phyloP scores from a whole-genome alignment of 2,888 invertebrate species.

The Rhopalosiphum nymphaeae region DNA sequence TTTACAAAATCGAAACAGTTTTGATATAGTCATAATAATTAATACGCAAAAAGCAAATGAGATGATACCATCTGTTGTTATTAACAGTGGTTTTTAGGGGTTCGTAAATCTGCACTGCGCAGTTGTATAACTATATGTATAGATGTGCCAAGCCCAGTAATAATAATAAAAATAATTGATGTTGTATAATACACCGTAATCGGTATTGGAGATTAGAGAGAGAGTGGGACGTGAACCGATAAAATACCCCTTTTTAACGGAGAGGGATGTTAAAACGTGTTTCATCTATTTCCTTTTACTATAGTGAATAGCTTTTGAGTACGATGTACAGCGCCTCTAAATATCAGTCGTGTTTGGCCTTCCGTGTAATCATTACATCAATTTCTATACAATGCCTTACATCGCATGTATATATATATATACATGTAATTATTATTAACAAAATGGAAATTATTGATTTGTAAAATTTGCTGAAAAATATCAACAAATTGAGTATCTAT shows the following conservation, averaged over 20 bases:
- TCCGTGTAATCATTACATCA: neutral
- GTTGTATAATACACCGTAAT: slow-evolving; percentile 5
- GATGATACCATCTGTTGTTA: slow-evolving; percentile 33
- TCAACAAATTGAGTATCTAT: neutral
- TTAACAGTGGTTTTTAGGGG: slow-evolving; percentile 29
- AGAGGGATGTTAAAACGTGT: slow-evolving; percentile 15
- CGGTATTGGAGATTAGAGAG: slow-evolving; percentile 13
- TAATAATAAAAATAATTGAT: slow-evolving; percentile 37
- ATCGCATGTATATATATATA: too few species aligned
- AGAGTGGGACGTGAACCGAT: neutral
- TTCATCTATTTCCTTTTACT: slow-evolving; percentile 5
- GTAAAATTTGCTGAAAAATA: neutral
- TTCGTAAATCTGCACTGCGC: neutral
- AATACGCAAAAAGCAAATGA: slow-evolving; percentile 7
- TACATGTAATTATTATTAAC: neutral
- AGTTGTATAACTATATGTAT: neutral
- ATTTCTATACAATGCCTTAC: neutral
- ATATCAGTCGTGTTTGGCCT: neutral
- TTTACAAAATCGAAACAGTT: slow-evolving; percentile 12
- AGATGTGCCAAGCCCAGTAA: slow-evolving; percentile 19
- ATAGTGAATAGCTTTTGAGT: slow-evolving; percentile 3
- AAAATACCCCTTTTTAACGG: slow-evolving; percentile 11
- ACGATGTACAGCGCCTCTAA: neutral
- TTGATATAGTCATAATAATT: neutral
- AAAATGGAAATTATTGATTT: neutral